phyloP scores from a whole-genome alignment of 2,797 vertebrate genomes.

The Myiothlypis chrysogaster region DNA sequence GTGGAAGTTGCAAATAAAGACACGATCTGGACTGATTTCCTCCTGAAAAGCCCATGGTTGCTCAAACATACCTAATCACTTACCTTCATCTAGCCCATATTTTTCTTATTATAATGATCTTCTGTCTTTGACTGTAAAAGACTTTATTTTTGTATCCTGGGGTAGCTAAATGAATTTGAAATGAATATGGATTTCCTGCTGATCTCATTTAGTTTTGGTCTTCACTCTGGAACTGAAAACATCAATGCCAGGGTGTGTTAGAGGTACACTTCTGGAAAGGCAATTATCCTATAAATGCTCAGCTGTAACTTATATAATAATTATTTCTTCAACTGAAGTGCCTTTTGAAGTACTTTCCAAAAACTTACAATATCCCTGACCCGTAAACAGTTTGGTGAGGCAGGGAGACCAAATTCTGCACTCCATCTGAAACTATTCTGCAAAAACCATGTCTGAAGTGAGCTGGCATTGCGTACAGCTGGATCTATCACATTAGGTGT shows the following conservation, averaged over 20 bases:
- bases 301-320: constrained; percentile 66
- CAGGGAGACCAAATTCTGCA: constrained; percentile 22
- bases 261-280: constrained; percentile 67
- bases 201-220: constrained; percentile 58
- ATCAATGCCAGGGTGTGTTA: constrained; percentile 59
- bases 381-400: constrained; percentile 14
- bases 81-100: constrained; percentile 16
- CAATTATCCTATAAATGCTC: constrained; percentile 68
- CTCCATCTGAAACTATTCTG: constrained; percentile 27
- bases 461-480: not conserved
- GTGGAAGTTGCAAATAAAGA: constrained; percentile 13
- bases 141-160: constrained; percentile 53
- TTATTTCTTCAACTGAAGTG: constrained; percentile 60
- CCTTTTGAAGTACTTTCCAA: constrained; percentile 66
- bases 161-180: constrained; percentile 53
- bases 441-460: constrained; percentile 1
- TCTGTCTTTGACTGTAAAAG: not conserved
- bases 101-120: constrained; percentile 42
- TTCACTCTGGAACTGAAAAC: constrained; percentile 49
- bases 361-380: constrained; percentile 39
- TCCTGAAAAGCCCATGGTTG: not conserved
- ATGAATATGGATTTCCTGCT: constrained; percentile 59
- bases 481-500: constrained; percentile 12
- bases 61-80: constrained; percentile 3
- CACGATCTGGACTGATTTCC: not conserved